Conservation (phyloP, 1,140 invertebrate species). For the Branchinecta lindahli region DNA sequence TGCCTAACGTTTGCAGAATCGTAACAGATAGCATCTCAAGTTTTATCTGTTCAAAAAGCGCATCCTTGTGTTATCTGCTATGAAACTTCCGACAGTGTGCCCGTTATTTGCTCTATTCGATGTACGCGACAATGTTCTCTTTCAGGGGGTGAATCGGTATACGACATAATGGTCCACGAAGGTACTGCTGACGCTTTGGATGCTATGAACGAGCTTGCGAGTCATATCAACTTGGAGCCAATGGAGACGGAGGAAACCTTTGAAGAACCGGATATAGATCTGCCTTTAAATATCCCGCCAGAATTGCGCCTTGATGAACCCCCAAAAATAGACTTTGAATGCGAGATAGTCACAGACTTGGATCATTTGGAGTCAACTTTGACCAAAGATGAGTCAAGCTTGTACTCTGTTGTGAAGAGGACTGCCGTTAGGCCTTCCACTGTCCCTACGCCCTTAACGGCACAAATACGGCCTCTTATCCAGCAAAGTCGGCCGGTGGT, state of each 20-base stretch:
- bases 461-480: too few species aligned
- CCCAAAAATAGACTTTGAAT: not conserved
- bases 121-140: not conserved
- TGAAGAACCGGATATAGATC: not conserved
- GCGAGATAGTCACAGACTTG: not conserved
- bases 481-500: too few species aligned
- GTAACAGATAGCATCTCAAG: too few species aligned
- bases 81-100: too few species aligned
- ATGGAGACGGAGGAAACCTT: not conserved
- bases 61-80: too few species aligned
- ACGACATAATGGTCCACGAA: constrained; percentile 3
- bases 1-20: too few species aligned
- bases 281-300: not conserved
- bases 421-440: too few species aligned
- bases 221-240: not conserved
- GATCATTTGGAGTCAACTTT: not conserved
- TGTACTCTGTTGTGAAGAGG: too few species aligned
- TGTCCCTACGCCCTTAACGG: too few species aligned
- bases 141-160: not conserved
- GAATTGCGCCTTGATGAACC: not conserved
- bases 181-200: not conserved
- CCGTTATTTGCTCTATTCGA: too few species aligned
- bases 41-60: too few species aligned
- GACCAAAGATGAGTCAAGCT: not conserved
- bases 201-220: not conserved